phyloP scores from a whole-genome alignment of 2,888 invertebrate genomes.

The Acanthopleura granulata region DNA sequence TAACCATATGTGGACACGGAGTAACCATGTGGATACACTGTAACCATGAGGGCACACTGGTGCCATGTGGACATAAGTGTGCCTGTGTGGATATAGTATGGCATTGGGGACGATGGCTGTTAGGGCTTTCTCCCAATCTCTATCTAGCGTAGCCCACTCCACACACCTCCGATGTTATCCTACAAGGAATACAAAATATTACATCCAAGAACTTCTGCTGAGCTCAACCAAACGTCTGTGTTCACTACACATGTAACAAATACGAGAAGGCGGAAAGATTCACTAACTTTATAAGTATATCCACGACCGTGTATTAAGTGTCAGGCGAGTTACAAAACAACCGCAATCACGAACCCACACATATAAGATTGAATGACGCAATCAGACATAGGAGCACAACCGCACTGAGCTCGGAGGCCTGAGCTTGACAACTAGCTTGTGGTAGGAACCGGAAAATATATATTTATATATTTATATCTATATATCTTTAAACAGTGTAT shows the following conservation, averaged over 20 bases:
- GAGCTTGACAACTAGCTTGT: neutral
- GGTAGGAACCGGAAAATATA: slow-evolving; percentile 3
- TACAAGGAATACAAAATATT: slow-evolving; percentile 39
- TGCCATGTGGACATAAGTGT: no score
- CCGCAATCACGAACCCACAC: neutral
- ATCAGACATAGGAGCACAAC: neutral
- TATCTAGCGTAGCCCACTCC: slow-evolving; percentile 46
- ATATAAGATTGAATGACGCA: neutral
- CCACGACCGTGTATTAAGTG: neutral
- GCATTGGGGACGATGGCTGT: no score
- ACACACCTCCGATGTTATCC: slow-evolving; percentile 60
- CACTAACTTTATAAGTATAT: neutral
- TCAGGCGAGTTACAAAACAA: neutral
- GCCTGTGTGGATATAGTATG: no score
- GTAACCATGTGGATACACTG: no score
- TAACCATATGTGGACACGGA: no score
- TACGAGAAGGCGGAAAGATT: neutral
- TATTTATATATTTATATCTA: slow-evolving; percentile 14
- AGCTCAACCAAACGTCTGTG: no score
- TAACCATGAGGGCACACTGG: no score
- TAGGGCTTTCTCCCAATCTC: neutral
- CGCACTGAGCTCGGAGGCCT: neutral
- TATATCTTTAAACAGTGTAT: slow-evolving; percentile 13
- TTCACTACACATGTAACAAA: no score
- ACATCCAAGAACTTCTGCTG: neutral